Conservation (phyloP, 2,888 invertebrate genomes). For the Aspidapion aeneum region DNA sequence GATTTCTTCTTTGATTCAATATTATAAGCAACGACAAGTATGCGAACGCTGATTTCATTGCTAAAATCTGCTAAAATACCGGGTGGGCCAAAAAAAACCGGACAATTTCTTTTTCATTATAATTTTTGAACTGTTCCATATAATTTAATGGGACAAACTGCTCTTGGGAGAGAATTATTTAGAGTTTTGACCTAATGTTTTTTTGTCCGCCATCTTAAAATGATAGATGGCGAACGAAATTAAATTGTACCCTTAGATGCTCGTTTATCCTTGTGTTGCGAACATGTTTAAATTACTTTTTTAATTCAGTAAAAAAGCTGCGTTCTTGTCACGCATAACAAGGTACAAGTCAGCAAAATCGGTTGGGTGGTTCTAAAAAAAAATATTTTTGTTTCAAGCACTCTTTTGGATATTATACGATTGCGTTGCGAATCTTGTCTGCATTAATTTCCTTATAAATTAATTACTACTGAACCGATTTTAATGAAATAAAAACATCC, state of each 20-base stretch:
- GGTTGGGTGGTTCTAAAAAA: not conserved
- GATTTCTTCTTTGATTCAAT: too few species aligned
- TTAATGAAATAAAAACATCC: not conserved
- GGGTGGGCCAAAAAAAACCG: not conserved
- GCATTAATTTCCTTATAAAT: not conserved
- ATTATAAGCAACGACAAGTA: too few species aligned
- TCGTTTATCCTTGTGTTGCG: not conserved
- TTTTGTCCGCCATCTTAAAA: not conserved
- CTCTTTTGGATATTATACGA: not conserved
- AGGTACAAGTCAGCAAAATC: not conserved
- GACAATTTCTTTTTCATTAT: not conserved
- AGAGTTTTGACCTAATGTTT: not conserved
- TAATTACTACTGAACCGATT: not conserved
- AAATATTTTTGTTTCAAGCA: not conserved
- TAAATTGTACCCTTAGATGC: not conserved
- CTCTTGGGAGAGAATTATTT: not conserved
- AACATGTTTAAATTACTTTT: not conserved
- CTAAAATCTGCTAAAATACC: too few species aligned
- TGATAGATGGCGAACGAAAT: not conserved
- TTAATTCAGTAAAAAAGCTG: not conserved
- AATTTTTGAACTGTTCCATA: not conserved
- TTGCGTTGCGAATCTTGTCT: not conserved
- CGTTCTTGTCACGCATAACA: not conserved
- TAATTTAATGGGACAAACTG: not conserved
- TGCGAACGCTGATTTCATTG: too few species aligned